Conservation (phyloP, 2,888 invertebrate genomes). For the Epicampocera succincta region DNA sequence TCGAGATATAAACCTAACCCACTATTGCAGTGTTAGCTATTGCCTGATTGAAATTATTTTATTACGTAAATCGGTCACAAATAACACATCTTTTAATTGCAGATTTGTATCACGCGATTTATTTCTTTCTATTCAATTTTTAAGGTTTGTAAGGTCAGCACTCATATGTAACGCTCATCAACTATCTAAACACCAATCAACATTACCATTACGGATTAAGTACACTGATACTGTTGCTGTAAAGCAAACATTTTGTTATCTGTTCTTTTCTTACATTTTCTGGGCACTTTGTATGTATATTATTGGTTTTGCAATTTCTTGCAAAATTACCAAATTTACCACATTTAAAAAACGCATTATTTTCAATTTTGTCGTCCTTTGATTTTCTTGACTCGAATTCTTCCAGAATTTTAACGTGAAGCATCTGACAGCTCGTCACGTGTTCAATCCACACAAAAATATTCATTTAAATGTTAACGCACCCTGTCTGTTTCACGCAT, state of each 20-base stretch:
- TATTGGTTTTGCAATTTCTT: slow-evolving; percentile 32
- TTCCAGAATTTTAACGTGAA: slow-evolving; percentile 70
- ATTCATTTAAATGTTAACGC: slow-evolving; percentile 75
- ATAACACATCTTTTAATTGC: slow-evolving; percentile 59
- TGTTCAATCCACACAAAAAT: slow-evolving; percentile 78
- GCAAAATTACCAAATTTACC: slow-evolving; percentile 46
- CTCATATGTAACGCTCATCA: slow-evolving; percentile 31
- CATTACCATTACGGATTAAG: background rate
- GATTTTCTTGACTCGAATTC: slow-evolving; percentile 67
- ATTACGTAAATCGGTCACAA: slow-evolving; percentile 44
- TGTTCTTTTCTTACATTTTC: background rate
- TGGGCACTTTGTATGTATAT: slow-evolving; percentile 30
- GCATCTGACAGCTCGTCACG: slow-evolving; percentile 73
- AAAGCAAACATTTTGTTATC: slow-evolving; percentile 29
- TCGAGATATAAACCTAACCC: background rate
- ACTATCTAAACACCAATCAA: slow-evolving; percentile 38
- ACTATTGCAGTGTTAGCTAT: slow-evolving; percentile 68
- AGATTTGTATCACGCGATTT: slow-evolving; percentile 24
- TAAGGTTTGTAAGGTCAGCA: background rate
- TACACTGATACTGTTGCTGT: slow-evolving; percentile 23
- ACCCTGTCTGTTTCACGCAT: slow-evolving; percentile 76
- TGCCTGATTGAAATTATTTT: slow-evolving; percentile 63
- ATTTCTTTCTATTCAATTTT: background rate
- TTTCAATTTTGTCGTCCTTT: slow-evolving; percentile 49
- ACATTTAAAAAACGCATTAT: slow-evolving; percentile 55